Evolutionary conservation across 2,797 vertebrate genomes (phyloP).

Genomic region (Alauda arvensis): DNA sequence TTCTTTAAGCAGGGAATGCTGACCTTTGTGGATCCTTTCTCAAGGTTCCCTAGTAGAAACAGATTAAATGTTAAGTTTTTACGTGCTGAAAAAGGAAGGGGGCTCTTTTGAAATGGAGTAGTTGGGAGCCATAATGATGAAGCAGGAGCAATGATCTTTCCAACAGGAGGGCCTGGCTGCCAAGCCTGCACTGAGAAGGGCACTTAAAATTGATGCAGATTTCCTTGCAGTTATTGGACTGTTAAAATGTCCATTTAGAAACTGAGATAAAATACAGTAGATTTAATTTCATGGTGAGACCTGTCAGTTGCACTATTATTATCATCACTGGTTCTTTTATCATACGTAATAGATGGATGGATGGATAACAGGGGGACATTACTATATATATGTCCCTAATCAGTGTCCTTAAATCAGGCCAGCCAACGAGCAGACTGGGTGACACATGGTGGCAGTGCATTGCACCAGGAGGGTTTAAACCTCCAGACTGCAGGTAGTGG

Average conservation of each 20-base stretch:
- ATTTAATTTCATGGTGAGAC: constrained; percentile 51
- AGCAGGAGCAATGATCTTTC: constrained; percentile 34
- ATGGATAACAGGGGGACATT: constrained; percentile 40
- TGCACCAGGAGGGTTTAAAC: not conserved
- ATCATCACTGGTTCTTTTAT: constrained; percentile 51
- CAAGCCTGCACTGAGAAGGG: not conserved
- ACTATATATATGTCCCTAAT: constrained; percentile 2
- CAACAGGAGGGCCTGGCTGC: constrained; percentile 37
- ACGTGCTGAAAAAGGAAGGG: constrained; percentile 21
- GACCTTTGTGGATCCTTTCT: constrained; percentile 37
- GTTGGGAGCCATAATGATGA: constrained; percentile 51
- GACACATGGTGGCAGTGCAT: not conserved
- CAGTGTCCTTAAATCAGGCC: constrained; percentile 29
- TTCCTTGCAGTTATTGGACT: constrained; percentile 1
- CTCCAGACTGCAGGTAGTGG: not conserved
- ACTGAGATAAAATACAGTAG: constrained; percentile 42
- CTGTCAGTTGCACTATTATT: constrained; percentile 48
- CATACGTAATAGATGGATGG: constrained; percentile 42
- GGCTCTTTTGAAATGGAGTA: constrained; percentile 46
- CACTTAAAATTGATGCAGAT: constrained; percentile 53
- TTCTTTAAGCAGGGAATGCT: constrained; percentile 37
- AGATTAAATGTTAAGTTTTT: constrained; percentile 58
- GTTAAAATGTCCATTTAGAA: constrained; percentile 47
- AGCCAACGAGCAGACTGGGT: not conserved
- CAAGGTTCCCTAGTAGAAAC: constrained; percentile 27